A percentile compares a stretch with the other conserved stretches of the same genome.
These are phyloP conservation scores for Micronycteris hirsuta DNA, from an alignment of 2,113 vertebrate species.

Conservation along the genomic window DNA sequence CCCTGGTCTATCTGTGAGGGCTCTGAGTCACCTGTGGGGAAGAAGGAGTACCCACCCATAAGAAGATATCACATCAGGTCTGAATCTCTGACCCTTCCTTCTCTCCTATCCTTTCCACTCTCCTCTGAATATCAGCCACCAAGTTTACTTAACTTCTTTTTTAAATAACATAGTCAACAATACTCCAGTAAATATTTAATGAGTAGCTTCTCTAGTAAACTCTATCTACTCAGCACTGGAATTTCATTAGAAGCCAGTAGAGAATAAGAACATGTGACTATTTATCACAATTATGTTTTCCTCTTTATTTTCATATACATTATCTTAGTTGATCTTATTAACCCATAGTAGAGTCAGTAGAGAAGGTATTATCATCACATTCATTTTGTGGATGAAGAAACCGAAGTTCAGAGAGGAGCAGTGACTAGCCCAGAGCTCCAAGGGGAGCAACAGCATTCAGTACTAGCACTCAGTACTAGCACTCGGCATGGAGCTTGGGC, in stretches of 20 bases:
- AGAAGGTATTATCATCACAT: neutral
- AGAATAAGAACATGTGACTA: neutral
- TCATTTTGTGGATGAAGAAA: neutral
- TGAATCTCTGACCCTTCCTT: neutral
- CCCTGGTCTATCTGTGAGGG: neutral
- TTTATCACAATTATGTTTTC: neutral
- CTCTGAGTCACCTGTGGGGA: fast-evolving
- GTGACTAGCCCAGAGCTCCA: neutral
- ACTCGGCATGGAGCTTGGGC: neutral
- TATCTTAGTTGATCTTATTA: neutral
- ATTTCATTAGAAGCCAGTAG: neutral
- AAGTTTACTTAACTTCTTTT: neutral
- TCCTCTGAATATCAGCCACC: neutral
- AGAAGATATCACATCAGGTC: neutral
- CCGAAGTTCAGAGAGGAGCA: neutral
- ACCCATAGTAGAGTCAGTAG: neutral
- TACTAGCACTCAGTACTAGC: neutral
- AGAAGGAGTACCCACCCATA: too few species aligned
- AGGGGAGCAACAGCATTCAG: neutral
- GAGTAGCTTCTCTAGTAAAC: neutral
- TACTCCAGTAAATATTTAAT: conserved; percentile 32
- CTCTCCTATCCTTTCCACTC: neutral
- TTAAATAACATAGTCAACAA: conserved; percentile 27
- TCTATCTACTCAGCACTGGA: neutral
- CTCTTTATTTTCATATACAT: neutral